Evolutionary conservation across 2,797 vertebrate genomes (phyloP).

Genomic region (Cirrhinus mrigala): DNA sequence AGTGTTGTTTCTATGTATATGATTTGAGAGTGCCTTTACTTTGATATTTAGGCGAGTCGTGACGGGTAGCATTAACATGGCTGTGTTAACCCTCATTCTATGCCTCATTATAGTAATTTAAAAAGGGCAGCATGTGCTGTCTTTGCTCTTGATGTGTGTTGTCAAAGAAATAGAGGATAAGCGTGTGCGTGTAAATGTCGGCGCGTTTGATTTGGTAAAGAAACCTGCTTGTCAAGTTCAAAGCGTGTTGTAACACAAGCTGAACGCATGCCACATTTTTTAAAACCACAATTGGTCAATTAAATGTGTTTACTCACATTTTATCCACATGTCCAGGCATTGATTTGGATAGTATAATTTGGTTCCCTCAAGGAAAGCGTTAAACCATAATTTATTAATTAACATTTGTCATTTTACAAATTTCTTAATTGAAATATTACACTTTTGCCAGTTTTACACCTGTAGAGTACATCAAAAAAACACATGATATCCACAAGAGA

Average conservation of each 20-base stretch:
- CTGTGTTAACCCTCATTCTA: constrained; percentile 4
- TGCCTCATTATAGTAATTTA: constrained; percentile 41
- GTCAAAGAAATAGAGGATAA: constrained; percentile 15
- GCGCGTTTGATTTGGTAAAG: background rate
- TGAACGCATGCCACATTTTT: background rate
- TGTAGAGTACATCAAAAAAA: background rate
- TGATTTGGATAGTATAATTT: background rate
- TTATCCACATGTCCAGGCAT: background rate
- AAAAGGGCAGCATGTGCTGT: constrained; percentile 22
- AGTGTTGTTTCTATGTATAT: background rate
- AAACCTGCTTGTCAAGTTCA: constrained; percentile 17
- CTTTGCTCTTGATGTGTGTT: constrained; percentile 17
- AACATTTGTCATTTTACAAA: background rate
- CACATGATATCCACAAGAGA: background rate
- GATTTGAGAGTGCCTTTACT: constrained; percentile 17
- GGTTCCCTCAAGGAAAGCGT: background rate
- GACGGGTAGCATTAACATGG: constrained; percentile 26
- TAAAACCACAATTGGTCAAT: background rate
- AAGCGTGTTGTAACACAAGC: constrained; percentile 24
- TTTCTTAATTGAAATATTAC: background rate
- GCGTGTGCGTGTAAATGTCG: background rate
- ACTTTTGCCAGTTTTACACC: background rate
- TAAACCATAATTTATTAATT: background rate
- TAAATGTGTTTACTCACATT: background rate
- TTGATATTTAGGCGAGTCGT: constrained; percentile 21